A percentile compares a stretch with the other conserved stretches of the same genome.
Evolutionary conservation across 1,140 invertebrate species (phyloP).

Genomic region (Pseudomyrmex cubaensis): DNA sequence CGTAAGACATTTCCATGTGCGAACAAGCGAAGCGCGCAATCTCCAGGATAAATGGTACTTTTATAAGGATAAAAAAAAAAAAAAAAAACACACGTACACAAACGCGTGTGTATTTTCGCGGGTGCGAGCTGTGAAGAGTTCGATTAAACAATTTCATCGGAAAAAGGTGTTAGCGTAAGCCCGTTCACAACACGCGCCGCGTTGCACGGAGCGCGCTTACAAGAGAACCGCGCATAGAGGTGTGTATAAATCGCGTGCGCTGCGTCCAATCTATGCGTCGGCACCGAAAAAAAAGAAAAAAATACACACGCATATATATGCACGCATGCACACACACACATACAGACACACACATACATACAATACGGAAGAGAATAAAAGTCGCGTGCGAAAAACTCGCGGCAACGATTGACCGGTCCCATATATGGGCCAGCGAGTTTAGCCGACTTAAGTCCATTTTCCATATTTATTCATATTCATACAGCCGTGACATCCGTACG

Average conservation of each 20-base stretch:
- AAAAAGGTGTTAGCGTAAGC: constrained; percentile 35
- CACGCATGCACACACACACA: too few species aligned
- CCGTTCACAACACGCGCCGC: constrained; percentile 20
- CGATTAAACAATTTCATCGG: constrained; percentile 50
- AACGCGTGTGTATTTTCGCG: constrained; percentile 4
- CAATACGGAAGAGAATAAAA: constrained; percentile 33
- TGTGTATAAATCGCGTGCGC: constrained; percentile 40
- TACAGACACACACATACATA: too few species aligned
- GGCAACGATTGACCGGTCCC: constrained; percentile 47
- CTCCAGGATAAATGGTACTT: neutral
- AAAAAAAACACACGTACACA: too few species aligned
- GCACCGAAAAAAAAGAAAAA: neutral
- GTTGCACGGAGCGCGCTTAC: constrained; percentile 54
- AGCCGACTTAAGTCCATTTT: constrained; percentile 58
- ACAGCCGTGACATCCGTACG: constrained; percentile 37
- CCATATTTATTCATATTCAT: constrained; percentile 61
- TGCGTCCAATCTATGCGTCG: constrained; percentile 35
- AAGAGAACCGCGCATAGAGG: constrained; percentile 23
- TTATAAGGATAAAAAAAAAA: constrained; percentile 10
- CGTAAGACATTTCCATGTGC: neutral
- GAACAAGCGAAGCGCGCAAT: neutral
- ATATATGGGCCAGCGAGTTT: constrained; percentile 49
- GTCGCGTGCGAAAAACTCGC: constrained; percentile 53
- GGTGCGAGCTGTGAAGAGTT: constrained; percentile 36
- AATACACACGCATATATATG: too few species aligned